phyloP scores from a whole-genome alignment of 2,113 vertebrate genomes.

The Centrocercus urophasianus region DNA sequence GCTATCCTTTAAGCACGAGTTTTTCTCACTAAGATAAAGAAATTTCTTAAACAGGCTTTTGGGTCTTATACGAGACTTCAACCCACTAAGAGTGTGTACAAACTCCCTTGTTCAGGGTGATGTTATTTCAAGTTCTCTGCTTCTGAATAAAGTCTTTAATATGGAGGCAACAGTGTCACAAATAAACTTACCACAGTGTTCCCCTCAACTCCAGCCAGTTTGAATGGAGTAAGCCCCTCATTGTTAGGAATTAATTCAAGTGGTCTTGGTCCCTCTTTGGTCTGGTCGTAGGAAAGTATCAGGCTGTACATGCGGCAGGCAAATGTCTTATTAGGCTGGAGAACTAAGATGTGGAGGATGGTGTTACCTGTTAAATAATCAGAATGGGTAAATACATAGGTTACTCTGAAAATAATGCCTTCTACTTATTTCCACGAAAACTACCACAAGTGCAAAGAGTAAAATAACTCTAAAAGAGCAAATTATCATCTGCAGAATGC shows the following conservation, averaged over 20 bases:
- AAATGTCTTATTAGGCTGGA: conserved; percentile 88
- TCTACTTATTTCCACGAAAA: background rate
- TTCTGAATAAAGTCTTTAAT: background rate
- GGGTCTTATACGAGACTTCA: background rate
- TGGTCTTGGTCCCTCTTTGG: conserved; percentile 75
- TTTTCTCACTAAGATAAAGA: background rate
- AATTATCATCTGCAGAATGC: background rate
- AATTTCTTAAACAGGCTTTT: background rate
- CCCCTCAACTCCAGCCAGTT: conserved; percentile 92
- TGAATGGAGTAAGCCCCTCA: conserved; percentile 91
- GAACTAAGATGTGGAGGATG: conserved; percentile 88
- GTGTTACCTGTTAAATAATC: conserved; percentile 86
- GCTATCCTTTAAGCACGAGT: background rate
- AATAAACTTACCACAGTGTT: conserved; percentile 86
- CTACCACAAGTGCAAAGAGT: background rate
- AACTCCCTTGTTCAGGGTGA: background rate
- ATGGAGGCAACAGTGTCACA: background rate
- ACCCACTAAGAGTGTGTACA: background rate
- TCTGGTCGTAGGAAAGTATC: conserved; percentile 83
- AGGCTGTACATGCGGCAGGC: conserved; percentile 90
- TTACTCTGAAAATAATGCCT: too few species aligned
- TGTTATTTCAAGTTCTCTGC: background rate
- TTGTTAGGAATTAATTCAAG: conserved; percentile 87
- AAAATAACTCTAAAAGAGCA: background rate
- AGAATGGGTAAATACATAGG: background rate